These are phyloP conservation scores for Athene noctua DNA, from an alignment of 2,113 vertebrate species.

Conservation along the genomic window DNA sequence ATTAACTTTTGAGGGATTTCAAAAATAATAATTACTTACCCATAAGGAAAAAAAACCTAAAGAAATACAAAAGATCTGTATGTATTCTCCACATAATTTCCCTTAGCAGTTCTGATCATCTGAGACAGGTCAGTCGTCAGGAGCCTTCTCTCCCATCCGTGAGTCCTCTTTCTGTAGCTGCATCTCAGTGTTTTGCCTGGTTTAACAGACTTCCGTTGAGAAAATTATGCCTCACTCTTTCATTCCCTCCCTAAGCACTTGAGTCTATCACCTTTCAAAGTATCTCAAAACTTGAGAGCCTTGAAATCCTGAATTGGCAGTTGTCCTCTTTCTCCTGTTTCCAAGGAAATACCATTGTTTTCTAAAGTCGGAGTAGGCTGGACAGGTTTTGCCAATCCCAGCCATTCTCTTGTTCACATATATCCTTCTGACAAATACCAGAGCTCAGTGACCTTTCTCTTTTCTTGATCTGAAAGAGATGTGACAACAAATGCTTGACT, in stretches of 20 bases:
- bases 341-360: background rate
- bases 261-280: background rate
- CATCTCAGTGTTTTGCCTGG: background rate
- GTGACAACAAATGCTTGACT: background rate
- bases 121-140: background rate
- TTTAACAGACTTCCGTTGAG: background rate
- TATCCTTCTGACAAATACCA: background rate
- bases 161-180: background rate
- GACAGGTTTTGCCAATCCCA: background rate
- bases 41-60: background rate
- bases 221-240: background rate
- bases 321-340: background rate
- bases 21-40: background rate
- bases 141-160: background rate
- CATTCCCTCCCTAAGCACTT: background rate
- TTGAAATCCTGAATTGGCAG: background rate
- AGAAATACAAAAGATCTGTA: background rate
- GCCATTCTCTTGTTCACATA: background rate
- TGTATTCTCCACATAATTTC: background rate
- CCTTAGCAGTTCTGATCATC: background rate
- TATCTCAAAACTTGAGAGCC: background rate
- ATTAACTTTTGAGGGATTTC: background rate
- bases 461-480: background rate
- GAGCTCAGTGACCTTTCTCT: background rate
- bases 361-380: background rate